These are phyloP conservation scores for Paratilapia polleni DNA, from an alignment of 2,113 vertebrate genomes.

Conservation along the genomic window DNA sequence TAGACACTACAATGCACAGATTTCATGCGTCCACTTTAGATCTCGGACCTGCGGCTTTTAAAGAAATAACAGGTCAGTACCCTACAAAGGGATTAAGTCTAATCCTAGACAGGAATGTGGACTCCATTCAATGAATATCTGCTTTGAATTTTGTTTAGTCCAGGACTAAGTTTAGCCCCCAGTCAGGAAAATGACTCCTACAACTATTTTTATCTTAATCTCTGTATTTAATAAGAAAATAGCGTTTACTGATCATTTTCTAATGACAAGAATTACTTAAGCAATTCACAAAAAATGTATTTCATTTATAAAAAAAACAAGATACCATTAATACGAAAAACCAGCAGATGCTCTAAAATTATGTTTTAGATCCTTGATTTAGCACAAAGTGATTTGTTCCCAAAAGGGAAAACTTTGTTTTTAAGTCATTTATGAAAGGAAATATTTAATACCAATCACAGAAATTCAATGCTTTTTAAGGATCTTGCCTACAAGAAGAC, in stretches of 20 bases:
- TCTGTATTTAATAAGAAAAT: neutral
- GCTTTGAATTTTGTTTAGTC: neutral
- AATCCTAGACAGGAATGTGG: neutral
- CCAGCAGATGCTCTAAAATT: neutral
- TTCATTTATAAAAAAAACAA: neutral
- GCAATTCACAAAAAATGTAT: neutral
- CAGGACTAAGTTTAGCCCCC: neutral
- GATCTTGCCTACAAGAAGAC: too few relatives aligned
- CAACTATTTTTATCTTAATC: conserved; percentile 4
- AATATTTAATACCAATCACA: neutral
- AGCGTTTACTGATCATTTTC: neutral
- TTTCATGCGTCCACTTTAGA: conserved; percentile 3
- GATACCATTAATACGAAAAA: neutral
- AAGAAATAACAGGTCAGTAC: neutral
- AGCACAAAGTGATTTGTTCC: neutral
- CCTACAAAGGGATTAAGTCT: conserved; percentile 9
- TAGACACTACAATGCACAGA: neutral
- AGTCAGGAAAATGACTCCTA: neutral
- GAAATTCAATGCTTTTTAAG: too few relatives aligned
- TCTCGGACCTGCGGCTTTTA: neutral
- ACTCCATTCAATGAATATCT: neutral
- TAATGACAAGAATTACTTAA: neutral
- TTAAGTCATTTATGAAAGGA: neutral
- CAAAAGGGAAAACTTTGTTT: neutral
- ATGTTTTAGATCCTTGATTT: neutral